Conservation (phyloP, 1,140 invertebrate species). For the Copidosoma floridanum region DNA sequence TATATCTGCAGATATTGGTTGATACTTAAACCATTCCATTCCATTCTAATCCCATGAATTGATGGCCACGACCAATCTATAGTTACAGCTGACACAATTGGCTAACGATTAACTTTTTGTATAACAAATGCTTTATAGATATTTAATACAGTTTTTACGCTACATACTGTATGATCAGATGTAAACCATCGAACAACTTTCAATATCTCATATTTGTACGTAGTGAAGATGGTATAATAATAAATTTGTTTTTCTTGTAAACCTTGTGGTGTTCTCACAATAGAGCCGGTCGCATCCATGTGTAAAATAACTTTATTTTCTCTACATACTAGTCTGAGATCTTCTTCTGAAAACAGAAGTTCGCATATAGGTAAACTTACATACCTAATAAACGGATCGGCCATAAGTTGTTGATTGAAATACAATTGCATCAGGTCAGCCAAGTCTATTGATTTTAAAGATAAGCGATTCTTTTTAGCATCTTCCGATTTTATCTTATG, state of each 20-base stretch:
- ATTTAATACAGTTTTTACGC: not conserved
- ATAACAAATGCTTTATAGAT: not conserved
- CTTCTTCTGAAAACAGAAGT: not conserved
- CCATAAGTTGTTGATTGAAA: conserved; percentile 1
- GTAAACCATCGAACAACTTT: conserved; percentile 1
- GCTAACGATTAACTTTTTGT: not conserved
- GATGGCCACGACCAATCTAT: conserved; percentile 15
- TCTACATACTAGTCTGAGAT: not conserved
- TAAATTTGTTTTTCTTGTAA: not conserved
- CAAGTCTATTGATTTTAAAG: conserved; percentile 18
- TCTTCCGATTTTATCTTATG: conserved; percentile 10
- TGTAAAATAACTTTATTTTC: not conserved
- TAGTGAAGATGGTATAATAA: conserved; percentile 2
- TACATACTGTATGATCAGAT: not conserved
- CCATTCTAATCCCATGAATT: not conserved
- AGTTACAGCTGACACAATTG: not conserved
- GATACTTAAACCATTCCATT: not conserved
- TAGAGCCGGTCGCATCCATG: not conserved
- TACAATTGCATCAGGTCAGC: conserved; percentile 17
- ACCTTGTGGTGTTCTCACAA: not conserved
- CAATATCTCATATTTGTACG: not conserved
- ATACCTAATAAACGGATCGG: not conserved
- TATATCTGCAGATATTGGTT: not conserved
- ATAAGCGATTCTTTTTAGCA: conserved; percentile 4
- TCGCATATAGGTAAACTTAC: not conserved